phyloP scores from a whole-genome alignment of 2,113 vertebrate genomes.

The Zosterops pallidus region DNA sequence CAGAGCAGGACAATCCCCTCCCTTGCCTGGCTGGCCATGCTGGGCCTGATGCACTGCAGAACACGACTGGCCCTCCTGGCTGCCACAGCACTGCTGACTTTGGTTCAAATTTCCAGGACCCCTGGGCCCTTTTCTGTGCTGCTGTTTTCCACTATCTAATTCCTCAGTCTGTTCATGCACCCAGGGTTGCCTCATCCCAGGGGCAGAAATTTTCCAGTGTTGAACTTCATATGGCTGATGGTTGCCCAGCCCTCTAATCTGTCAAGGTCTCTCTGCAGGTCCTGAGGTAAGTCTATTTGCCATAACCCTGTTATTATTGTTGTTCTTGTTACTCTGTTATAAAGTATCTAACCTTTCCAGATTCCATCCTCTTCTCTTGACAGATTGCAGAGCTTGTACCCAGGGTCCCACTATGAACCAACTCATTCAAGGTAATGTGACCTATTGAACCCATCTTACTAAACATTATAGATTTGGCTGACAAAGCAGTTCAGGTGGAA shows the following conservation, averaged over 20 bases:
- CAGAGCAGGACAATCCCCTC: neutral
- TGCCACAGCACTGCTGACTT: neutral
- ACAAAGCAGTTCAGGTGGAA: neutral
- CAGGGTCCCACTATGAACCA: neutral
- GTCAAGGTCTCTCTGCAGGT: neutral
- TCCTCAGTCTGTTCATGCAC: neutral
- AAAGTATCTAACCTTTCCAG: neutral
- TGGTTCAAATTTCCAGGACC: neutral
- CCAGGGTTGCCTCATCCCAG: neutral
- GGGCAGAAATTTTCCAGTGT: neutral
- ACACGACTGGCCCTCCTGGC: rapidly evolving
- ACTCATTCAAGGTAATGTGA: neutral
- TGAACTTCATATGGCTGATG: neutral
- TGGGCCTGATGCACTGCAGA: neutral
- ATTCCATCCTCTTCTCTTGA: neutral
- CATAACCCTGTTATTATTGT: neutral
- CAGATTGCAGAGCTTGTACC: neutral
- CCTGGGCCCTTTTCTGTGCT: neutral
- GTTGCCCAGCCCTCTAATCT: neutral
- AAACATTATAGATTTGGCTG: neutral
- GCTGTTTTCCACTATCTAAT: neutral
- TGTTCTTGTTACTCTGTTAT: neutral
- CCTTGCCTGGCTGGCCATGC: rapidly evolving
- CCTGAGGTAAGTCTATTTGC: neutral
- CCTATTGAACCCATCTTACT: neutral